phyloP scores from a whole-genome alignment of 2,113 vertebrate genomes.

The Chrysemys picta region DNA sequence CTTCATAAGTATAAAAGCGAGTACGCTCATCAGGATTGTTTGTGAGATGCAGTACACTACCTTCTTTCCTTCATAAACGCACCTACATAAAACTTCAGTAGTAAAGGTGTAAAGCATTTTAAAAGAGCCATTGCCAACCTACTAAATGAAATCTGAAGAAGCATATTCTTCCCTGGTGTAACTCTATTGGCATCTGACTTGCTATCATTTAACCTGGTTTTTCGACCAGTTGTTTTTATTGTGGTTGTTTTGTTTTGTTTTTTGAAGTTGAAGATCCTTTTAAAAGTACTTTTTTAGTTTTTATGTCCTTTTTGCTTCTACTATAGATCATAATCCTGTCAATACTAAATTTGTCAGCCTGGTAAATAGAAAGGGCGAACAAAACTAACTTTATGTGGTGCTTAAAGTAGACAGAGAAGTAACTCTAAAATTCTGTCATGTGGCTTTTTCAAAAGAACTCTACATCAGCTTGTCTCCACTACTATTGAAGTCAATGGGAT shows the following conservation, averaged over 20 bases:
- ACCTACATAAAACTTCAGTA: background rate
- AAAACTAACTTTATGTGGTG: rapidly evolving
- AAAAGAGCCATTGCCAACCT: background rate
- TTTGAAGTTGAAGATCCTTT: background rate
- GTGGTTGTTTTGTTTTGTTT: background rate
- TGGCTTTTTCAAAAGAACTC: background rate
- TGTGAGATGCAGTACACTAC: background rate
- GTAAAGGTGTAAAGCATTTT: background rate
- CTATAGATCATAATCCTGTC: background rate
- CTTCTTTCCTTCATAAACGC: background rate
- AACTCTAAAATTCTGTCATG: background rate
- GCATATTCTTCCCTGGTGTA: background rate
- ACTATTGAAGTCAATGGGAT: background rate
- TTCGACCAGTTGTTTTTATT: background rate
- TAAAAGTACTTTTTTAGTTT: background rate
- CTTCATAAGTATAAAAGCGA: background rate
- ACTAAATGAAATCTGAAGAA: background rate
- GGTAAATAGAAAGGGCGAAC: background rate
- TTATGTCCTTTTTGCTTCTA: background rate
- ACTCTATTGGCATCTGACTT: background rate
- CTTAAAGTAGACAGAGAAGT: background rate
- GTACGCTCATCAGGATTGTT: background rate
- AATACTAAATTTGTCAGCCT: background rate
- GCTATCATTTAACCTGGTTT: background rate
- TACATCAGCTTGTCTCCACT: background rate